Conservation (phyloP, 2,113 vertebrate species). For the Scomber colias region DNA sequence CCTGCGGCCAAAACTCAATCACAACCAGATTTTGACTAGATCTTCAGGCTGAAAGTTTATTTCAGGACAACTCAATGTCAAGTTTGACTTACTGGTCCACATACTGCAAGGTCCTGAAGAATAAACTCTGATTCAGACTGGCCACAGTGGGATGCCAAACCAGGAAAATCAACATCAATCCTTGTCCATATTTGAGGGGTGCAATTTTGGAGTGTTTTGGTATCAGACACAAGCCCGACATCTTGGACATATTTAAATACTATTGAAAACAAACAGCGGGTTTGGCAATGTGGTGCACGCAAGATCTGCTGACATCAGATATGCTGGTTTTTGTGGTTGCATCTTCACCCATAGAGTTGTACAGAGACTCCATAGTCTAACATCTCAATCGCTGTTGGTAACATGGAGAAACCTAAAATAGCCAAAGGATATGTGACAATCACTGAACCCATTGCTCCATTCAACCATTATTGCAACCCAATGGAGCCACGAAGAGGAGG, state of each 20-base stretch:
- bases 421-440: conserved; percentile 42
- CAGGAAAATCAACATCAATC: conserved; percentile 51
- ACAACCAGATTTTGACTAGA: conserved; percentile 30
- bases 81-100: conserved; percentile 66
- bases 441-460: conserved; percentile 30
- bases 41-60: conserved; percentile 9
- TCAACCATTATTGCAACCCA: conserved; percentile 41
- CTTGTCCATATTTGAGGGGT: conserved; percentile 22
- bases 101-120: conserved; percentile 63
- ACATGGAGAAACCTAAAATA: conserved; percentile 39
- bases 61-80: conserved; percentile 30
- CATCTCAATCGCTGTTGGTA: conserved; percentile 41
- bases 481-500: conserved; percentile 38
- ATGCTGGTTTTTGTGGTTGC: conserved; percentile 58
- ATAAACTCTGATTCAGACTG: conserved; percentile 66
- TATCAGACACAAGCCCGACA: conserved; percentile 24
- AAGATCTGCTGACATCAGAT: conserved; percentile 61
- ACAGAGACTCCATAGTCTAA: conserved; percentile 44
- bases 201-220: conserved; percentile 23
- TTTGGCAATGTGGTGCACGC: conserved; percentile 47
- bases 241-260: conserved; percentile 36
- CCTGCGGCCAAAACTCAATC: conserved; percentile 28
- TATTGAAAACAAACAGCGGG: conserved; percentile 50
- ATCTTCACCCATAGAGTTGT: conserved; percentile 24
- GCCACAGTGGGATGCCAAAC: conserved; percentile 72